Base-by-base conservation (phyloP, 1,140 invertebrate genomes). In the Aphelenchoides avenae region DNA sequence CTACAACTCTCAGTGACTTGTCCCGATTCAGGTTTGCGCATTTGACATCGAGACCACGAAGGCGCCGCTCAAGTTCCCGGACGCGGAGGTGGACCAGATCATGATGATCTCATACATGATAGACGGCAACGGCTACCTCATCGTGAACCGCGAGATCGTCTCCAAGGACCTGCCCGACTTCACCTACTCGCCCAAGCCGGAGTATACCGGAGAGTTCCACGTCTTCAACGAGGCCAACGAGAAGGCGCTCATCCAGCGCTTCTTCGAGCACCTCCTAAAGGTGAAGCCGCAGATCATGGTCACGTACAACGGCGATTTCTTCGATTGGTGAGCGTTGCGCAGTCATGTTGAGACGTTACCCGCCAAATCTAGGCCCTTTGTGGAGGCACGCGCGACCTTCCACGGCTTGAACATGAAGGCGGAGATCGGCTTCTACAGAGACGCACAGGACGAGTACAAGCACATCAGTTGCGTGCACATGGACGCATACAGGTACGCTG, bases 91-190 rank as follows among this genome's bases (percentile, higher is more conserved):
- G 2, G 94, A 99, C 83, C 91, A 96, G 80, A 91, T 97, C 58
- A 97, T 97, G 87, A 99, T 99, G 94, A 98, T 99, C 68, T 98
- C 94, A 0, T 99, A 98, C 77, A 98, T 99, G 94, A 92, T 98
- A 59, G 93, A 98, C 81, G 92, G 86, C 3, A 87, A 50, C 81
- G 87, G 87, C 18, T 96, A 85, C 79, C 80, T 97, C 41, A 95
- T 97, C 63, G 93, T 89, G 24, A 96, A 96, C 80, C 84, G 93
- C 65, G 90, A 97, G 82, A 94, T 98, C 36, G 87, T 98, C 43
- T 89, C 91, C 1, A 79, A 84, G 20, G 90, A 98, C 81, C 89
- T 99, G 13, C 88, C 91, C 40, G 88, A 96, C 80, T 98, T 99
- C 82, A 93, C 98, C 77, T 99, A 95, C 74, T 96, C 92, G 0